Base-by-base conservation (phyloP, 2,797 vertebrate genomes). In the Falco rusticolus region DNA sequence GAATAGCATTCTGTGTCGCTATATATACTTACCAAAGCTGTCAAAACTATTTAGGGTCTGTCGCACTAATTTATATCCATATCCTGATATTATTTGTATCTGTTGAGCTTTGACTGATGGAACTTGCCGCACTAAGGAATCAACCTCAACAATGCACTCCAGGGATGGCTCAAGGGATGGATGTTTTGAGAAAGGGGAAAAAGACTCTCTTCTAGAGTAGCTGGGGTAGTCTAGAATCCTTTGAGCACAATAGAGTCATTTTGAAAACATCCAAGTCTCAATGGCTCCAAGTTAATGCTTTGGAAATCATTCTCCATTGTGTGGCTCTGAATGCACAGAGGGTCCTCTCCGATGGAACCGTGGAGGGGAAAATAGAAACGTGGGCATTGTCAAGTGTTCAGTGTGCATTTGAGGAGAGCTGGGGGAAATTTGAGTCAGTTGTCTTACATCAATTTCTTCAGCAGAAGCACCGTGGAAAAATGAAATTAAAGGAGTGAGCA, bases 71-170 rank as follows among this genome's bases (percentile, higher is more conserved):
- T 96, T 97, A 95, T 97, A 92, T 95, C 95, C 95, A 96, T 97
- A 97, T 94, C 96, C 92, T 97, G 94, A 96, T 97, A 96, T 97
- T 95, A 94, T 96, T 97, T 97, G 93, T 96, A 95, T 93, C 84
- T 94, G 92, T 84, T 84, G 85, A 92, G 92, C 89, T 85, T 94
- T 97, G 96, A 95, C 92, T 95, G 89, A 87, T 92, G 84, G 90
- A 87, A 70, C 89, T 96, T 16, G 3, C 82, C 79, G 51, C 87
- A 90, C 91, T 93, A 84, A 93, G 87, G 78, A 91, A 64, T 95
- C 3, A 3, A 41, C 89, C 76, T 64, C 61, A 81, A 92, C 92
- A 96, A 87, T 94, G 85, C 95, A 48, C 83, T 91, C 91, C 94
- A 94, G 94, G 92, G 79, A 94, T 94, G 74, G 93, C 64, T 93